These are phyloP conservation scores for Vulpes lagopus DNA, from an alignment of 2,113 vertebrate species.

Conservation along the genomic window DNA sequence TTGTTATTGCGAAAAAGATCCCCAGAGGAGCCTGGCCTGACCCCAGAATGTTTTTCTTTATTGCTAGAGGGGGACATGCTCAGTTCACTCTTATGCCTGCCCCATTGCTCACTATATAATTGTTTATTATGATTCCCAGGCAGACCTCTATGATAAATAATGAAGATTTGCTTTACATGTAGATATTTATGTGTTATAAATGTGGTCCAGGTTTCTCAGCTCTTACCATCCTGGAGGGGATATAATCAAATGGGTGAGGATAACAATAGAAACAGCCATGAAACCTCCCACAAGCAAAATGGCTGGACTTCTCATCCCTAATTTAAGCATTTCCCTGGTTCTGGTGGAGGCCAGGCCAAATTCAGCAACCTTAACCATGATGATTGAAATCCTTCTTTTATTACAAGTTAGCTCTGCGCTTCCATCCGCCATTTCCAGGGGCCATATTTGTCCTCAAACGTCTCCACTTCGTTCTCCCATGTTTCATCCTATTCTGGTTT, in stretches of 20 bases:
- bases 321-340: background rate
- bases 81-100: background rate
- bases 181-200: conserved; percentile 72
- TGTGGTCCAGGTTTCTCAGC: conserved; percentile 60
- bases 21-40: conserved; percentile 54
- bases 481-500: background rate
- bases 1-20: conserved; percentile 66
- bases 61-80: conserved; percentile 9
- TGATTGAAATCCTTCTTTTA: background rate
- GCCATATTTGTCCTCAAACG: background rate
- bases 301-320: background rate
- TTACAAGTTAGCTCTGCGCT: background rate
- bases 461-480: background rate
- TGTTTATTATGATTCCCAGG: conserved; percentile 73
- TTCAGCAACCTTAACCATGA: background rate
- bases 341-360: background rate
- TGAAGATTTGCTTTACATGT: conserved; percentile 57
- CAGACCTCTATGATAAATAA: conserved; percentile 68
- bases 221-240: background rate
- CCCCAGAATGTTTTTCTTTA: conserved; percentile 55
- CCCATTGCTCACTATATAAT: background rate
- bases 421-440: background rate
- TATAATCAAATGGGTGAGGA: conserved; percentile 1
- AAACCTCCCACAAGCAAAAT: background rate
- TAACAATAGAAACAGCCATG: background rate